Base-by-base conservation (phyloP, 2,113 vertebrate species). In the Apeltes quadracus region DNA sequence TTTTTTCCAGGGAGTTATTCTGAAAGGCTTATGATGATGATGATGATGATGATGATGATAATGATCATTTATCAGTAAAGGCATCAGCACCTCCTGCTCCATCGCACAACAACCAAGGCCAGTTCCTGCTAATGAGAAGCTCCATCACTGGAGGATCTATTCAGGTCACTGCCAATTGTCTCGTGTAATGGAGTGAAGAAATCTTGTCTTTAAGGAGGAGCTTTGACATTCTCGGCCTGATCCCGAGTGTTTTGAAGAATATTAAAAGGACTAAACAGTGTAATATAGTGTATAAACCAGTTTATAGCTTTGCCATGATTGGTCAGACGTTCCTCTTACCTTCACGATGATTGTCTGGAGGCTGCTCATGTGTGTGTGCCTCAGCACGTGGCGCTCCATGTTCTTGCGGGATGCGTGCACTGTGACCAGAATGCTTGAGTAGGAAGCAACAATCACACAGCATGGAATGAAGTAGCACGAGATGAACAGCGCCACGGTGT, bases 381-480 rank as follows among this genome's bases (percentile, higher is more conserved):
- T 69, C 0, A 84, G 74, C 7, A 87, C 48, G 0, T 94, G 93
- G 48, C 85, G 88, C 79, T 92, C 84, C 86, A 95, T 88, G 8
- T 92, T 92, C 84, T 85, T 93, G 65, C 82, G 90, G 43, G 94
- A 95, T 36, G 84, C 86, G 7, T 90, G 91, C 62, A 95, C 87
- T 1, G 88, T 93, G 51, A 91, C 20, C 81, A 95, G 84, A 74
- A 95, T 94, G 51, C 92, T 77, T 0, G 84, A 84, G 82, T 95
- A 95, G 36, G 94, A 95, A 1, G 86, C 90, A 27, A 93, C 48
- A 38, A 94, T 95, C 61, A 92, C 53, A 20, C 87, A 89, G 20
- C 92, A 95, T 5, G 93, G 94, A 16, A 95, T 67, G 75, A 94
- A 76, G 87, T 92, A 95, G 84, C 95, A 95, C 84, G 91, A 92